Percentiles rank a stretch among this genome's conserved stretches.
These are phyloP conservation scores for Drosophila peninsularis DNA, from an alignment of 2,888 invertebrate genomes.

Conservation along the genomic window DNA sequence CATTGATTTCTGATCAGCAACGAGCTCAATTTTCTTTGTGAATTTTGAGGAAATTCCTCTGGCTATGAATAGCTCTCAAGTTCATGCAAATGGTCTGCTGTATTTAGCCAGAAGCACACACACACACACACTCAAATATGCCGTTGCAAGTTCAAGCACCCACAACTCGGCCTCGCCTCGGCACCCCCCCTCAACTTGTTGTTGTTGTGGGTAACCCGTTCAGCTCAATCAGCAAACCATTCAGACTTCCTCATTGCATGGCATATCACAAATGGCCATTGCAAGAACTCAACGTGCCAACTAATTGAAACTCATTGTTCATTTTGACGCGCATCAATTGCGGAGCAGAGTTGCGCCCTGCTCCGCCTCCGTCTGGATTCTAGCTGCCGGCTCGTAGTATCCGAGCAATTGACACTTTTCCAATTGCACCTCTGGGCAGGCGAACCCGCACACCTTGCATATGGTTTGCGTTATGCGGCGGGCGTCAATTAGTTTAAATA, in stretches of 20 bases:
- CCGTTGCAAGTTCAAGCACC: slow-evolving; percentile 56
- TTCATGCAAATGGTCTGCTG: slow-evolving; percentile 11
- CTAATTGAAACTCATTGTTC: slow-evolving; percentile 80
- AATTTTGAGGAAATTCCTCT: neutral
- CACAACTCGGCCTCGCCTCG: neutral
- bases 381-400: slow-evolving; percentile 6
- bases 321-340: slow-evolving; percentile 80
- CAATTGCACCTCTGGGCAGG: slow-evolving; percentile 72
- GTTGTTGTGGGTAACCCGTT: slow-evolving; percentile 33
- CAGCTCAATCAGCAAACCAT: slow-evolving; percentile 69
- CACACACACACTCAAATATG: slow-evolving; percentile 7
- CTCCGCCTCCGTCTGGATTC: neutral
- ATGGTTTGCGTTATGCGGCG: slow-evolving; percentile 46
- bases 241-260: slow-evolving; percentile 74
- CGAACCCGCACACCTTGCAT: slow-evolving; percentile 59
- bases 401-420: slow-evolving; percentile 76
- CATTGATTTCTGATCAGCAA: neutral
- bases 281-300: slow-evolving; percentile 46
- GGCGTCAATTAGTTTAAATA: slow-evolving; percentile 81
- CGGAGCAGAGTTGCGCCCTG: slow-evolving; percentile 4
- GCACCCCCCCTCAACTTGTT: neutral
- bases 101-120: slow-evolving; percentile 3
- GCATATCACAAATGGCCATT: slow-evolving; percentile 39
- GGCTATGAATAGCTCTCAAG: slow-evolving; percentile 13
- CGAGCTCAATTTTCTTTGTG: neutral